Percentiles rank a stretch among this genome's conserved stretches.
Conservation (phyloP, 2,797 vertebrate species). For the Phoebastria nigripes region DNA sequence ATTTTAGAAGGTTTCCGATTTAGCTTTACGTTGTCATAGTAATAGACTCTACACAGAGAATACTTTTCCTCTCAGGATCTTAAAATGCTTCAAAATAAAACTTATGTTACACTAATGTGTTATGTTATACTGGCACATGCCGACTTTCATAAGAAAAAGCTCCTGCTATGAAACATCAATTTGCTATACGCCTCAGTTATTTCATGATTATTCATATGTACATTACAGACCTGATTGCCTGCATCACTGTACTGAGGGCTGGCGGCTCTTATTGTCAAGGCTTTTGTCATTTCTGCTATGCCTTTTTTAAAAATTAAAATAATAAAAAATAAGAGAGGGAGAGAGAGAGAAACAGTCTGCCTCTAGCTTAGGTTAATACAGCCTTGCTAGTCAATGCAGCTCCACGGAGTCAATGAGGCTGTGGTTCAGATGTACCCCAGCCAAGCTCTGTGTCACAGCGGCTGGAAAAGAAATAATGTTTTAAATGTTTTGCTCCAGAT, state of each 20-base stretch:
- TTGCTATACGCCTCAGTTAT: neutral
- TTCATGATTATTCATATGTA: neutral
- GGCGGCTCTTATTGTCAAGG: neutral
- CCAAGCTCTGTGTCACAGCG: neutral
- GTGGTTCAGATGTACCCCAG: neutral
- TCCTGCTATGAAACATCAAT: neutral
- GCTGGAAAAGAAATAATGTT: neutral
- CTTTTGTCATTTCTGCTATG: neutral
- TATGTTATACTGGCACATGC: neutral
- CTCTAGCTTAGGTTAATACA: neutral
- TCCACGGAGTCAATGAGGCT: rapidly evolving
- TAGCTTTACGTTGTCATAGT: neutral
- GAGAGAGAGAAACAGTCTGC: neutral
- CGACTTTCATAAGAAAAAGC: neutral
- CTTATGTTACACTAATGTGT: neutral
- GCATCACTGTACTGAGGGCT: neutral
- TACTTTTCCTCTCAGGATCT: neutral
- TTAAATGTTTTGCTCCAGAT: neutral
- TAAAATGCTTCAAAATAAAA: neutral
- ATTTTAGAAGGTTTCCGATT: neutral
- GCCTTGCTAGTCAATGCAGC: neutral
- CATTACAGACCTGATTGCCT: neutral
- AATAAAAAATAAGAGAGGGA: too few relatives aligned
- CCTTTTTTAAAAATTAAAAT: neutral
- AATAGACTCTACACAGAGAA: neutral